Conservation (phyloP, 2,797 vertebrate species). For the Poecile montanus region DNA sequence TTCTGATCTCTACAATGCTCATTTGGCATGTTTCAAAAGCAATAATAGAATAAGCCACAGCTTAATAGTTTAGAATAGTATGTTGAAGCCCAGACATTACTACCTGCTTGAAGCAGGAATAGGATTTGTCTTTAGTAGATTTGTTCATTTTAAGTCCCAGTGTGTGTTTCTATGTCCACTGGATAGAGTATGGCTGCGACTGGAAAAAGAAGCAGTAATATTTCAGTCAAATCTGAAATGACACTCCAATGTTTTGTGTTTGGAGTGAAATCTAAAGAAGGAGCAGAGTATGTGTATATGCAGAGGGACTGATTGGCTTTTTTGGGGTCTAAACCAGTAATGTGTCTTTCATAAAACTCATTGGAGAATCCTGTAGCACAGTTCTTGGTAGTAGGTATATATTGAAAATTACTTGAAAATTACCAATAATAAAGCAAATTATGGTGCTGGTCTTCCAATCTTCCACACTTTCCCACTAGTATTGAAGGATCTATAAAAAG, state of each 20-base stretch:
- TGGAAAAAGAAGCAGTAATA: background rate
- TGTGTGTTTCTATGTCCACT: background rate
- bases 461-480: background rate
- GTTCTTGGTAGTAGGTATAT: background rate
- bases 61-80: background rate
- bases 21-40: background rate
- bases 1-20: background rate
- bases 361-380: background rate
- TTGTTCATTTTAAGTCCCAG: background rate
- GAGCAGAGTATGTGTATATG: background rate
- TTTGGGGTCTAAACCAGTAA: background rate
- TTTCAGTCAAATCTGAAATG: background rate
- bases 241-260: background rate
- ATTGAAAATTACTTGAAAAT: background rate
- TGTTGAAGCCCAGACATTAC: background rate
- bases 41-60: background rate
- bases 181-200: background rate
- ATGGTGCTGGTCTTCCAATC: background rate
- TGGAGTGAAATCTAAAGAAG: background rate
- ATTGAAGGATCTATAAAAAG: background rate
- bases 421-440: background rate
- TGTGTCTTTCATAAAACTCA: background rate
- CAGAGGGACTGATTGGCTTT: background rate
- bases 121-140: background rate
- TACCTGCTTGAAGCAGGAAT: background rate